A percentile compares a stretch with the other conserved stretches of the same genome.
These are phyloP conservation scores for Cherax quadricarinatus DNA, from an alignment of 1,140 invertebrate species.

Conservation along the genomic window DNA sequence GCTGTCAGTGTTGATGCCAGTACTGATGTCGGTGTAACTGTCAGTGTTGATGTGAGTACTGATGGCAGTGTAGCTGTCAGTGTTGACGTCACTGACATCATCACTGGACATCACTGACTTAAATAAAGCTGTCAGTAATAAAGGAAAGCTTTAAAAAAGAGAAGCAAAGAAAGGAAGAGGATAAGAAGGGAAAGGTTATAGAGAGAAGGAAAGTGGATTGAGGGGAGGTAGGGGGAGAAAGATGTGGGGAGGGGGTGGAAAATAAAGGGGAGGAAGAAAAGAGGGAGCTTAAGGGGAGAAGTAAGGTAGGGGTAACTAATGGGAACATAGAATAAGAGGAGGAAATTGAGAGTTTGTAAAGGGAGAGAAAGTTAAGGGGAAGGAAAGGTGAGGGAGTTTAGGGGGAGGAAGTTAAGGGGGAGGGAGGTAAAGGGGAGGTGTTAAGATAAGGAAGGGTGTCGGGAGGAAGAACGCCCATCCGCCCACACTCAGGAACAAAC, in stretches of 20 bases:
- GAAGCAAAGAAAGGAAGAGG: not conserved
- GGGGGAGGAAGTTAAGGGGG: not conserved
- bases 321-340: not conserved
- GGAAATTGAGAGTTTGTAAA: not conserved
- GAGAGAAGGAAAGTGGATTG: not conserved
- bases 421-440: not conserved
- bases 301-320: not conserved
- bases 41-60: too few species aligned
- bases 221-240: not conserved
- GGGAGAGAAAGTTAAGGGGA: not conserved
- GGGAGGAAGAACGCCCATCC: constrained; percentile 45
- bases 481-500: constrained; percentile 45
- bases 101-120: too few species aligned
- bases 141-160: not conserved
- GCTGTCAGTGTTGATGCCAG: too few species aligned
- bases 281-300: not conserved
- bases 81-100: too few species aligned
- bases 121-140: too few species aligned
- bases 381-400: not conserved
- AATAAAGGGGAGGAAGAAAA: not conserved
- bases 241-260: not conserved
- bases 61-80: too few species aligned
- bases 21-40: too few species aligned
- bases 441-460: not conserved
- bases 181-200: not conserved